Conservation (phyloP, 2,113 vertebrate genomes). For the Toxotes chatareus region DNA sequence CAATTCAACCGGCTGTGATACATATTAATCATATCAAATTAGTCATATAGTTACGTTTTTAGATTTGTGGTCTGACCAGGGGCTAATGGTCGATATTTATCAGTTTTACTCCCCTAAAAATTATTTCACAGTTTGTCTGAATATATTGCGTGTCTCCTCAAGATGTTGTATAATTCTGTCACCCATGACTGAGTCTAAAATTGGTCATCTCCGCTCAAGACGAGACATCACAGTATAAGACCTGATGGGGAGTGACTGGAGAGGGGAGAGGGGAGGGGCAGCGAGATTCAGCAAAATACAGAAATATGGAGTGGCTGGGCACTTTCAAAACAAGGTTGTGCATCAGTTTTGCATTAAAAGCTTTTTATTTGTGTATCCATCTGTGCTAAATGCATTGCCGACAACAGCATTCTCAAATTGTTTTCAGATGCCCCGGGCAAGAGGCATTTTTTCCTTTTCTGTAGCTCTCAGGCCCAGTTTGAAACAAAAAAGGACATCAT, state of each 20-base stretch:
- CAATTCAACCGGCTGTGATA: slow-evolving; percentile 27
- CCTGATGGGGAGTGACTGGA: slow-evolving; percentile 53
- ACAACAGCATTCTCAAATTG: slow-evolving; percentile 51
- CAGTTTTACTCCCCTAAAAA: slow-evolving; percentile 34
- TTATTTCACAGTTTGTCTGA: slow-evolving; percentile 46
- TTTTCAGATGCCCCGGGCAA: slow-evolving; percentile 52
- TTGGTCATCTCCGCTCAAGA: slow-evolving; percentile 64
- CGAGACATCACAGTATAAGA: slow-evolving; percentile 45
- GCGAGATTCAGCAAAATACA: slow-evolving; percentile 39
- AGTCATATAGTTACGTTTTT: slow-evolving; percentile 48
- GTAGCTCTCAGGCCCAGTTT: slow-evolving; percentile 44
- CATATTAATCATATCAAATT: slow-evolving; percentile 63
- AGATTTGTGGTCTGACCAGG: slow-evolving; percentile 34
- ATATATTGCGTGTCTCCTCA: slow-evolving; percentile 43
- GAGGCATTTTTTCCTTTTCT: slow-evolving; percentile 39
- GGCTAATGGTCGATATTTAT: slow-evolving; percentile 43
- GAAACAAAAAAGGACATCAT: slow-evolving; percentile 35
- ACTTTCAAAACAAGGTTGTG: slow-evolving; percentile 44
- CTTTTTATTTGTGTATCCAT: slow-evolving; percentile 68
- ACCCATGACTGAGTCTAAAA: slow-evolving; percentile 67
- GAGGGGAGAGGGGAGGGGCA: not conserved
- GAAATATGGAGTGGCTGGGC: slow-evolving; percentile 50
- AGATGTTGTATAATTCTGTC: slow-evolving; percentile 60
- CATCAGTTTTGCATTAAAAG: slow-evolving; percentile 63
- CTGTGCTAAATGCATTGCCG: slow-evolving; percentile 62